phyloP scores from a whole-genome alignment of 37 sponge, comb jelly and placozoan genomes.

The Ianthella basta region DNA sequence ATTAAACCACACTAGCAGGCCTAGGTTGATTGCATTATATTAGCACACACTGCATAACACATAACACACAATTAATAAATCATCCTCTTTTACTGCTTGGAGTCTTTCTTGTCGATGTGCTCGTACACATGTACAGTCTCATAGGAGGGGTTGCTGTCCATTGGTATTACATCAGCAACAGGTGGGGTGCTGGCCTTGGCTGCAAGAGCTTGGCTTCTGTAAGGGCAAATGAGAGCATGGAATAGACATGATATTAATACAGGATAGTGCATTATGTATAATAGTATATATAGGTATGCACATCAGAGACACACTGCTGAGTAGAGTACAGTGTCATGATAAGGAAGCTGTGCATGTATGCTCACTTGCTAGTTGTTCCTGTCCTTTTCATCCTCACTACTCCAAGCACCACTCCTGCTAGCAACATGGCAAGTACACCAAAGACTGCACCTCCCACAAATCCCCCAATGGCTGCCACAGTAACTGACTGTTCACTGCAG shows the following conservation, averaged over 20 bases:
- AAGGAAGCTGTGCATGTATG: not conserved
- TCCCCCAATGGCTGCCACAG: no score
- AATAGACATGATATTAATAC: slow-evolving; percentile 50
- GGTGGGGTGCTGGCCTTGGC: no score
- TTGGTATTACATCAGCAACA: no score
- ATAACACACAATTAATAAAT: no score
- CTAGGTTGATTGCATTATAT: not conserved
- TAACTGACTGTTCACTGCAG: no score
- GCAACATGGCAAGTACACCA: no score
- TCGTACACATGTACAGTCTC: not conserved
- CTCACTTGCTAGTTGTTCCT: not conserved
- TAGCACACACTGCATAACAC: not conserved
- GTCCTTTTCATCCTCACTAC: no score
- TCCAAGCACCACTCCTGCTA: no score
- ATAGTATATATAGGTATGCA: no score
- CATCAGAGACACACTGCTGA: slow-evolving; percentile 84
- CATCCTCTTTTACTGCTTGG: slow-evolving; percentile 7
- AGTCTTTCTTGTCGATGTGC: slow-evolving; percentile 8
- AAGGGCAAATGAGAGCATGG: slow-evolving; percentile 65
- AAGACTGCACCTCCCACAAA: no score
- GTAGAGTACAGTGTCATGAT: not conserved
- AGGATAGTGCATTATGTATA: slow-evolving; percentile 11
- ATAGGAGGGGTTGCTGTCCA: not conserved
- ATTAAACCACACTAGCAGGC: not conserved
- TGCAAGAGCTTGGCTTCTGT: no score